Conservation (phyloP, 2,888 invertebrate genomes). For the Lasioglossum morio region DNA sequence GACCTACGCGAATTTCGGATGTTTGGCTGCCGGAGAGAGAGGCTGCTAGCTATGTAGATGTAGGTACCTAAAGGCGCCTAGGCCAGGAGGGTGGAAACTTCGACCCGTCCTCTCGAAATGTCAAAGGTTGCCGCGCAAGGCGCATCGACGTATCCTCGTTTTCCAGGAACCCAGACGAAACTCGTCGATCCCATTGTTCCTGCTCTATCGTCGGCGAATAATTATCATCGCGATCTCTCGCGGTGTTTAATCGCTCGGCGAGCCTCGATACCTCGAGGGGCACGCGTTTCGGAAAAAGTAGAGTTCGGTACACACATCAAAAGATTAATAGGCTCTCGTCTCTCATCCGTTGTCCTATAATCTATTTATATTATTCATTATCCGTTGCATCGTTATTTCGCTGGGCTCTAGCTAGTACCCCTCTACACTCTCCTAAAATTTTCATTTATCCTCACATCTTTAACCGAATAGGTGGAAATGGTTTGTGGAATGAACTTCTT, state of each 20-base stretch:
- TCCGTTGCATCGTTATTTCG: neutral
- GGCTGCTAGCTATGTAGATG: neutral
- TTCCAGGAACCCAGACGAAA: slow-evolving; percentile 57
- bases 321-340: neutral
- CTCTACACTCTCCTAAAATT: neutral
- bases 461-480: neutral
- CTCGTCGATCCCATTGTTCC: slow-evolving; percentile 57
- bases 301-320: neutral
- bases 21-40: slow-evolving; percentile 42
- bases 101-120: slow-evolving; percentile 79
- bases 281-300: neutral
- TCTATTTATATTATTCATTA: neutral
- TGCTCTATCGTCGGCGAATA: slow-evolving; percentile 46
- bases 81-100: slow-evolving; percentile 67
- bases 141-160: slow-evolving; percentile 65
- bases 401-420: neutral
- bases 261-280: neutral
- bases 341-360: neutral
- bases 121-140: slow-evolving; percentile 81
- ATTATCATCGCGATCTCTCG: slow-evolving; percentile 57
- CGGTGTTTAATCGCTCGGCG: slow-evolving; percentile 2
- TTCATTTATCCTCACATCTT: neutral
- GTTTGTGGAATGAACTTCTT: neutral
- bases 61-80: slow-evolving; percentile 47
- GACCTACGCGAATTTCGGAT: slow-evolving; percentile 37